phyloP scores from a whole-genome alignment of 2,888 invertebrate genomes.

The Rhimphoctona megacephalus region DNA sequence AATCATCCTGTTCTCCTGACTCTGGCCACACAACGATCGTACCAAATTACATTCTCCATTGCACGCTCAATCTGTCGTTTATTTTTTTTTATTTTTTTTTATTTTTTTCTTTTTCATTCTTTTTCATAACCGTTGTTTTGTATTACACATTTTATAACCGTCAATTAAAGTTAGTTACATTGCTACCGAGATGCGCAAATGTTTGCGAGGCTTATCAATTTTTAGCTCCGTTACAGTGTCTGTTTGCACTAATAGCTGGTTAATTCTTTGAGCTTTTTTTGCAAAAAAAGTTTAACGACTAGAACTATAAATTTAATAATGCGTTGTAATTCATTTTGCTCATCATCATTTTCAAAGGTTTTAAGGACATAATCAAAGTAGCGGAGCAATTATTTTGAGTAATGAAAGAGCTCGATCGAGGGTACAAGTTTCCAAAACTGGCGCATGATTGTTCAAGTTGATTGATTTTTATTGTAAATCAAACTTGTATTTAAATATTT shows the following conservation, averaged over 20 bases:
- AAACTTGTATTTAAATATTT: no score
- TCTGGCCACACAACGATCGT: conserved; percentile 61
- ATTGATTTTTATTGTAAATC: no score
- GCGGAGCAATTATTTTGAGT: no score
- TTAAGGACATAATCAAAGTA: no score
- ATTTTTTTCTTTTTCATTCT: neutral
- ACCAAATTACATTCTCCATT: conserved; percentile 76
- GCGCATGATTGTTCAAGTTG: no score
- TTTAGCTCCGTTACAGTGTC: neutral
- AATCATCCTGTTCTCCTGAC: conserved; percentile 74
- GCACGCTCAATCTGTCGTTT: conserved; percentile 70
- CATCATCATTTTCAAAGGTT: no score
- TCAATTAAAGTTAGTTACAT: conserved; percentile 77
- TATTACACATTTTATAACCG: conserved; percentile 73
- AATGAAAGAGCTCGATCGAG: no score
- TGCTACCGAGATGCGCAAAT: conserved; percentile 64
- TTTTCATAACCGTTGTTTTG: conserved; percentile 36
- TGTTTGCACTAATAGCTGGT: neutral
- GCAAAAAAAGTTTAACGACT: no score
- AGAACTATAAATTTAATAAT: no score
- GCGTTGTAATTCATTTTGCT: no score
- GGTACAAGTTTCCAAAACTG: no score
- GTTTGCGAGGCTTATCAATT: conserved; percentile 10
- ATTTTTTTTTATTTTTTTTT: neutral
- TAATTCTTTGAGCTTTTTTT: neutral